Evolutionary conservation across 30 jellyfish, hydroid and myxozoan species (phyloP).

Genomic region (Hydractinia echinata): DNA sequence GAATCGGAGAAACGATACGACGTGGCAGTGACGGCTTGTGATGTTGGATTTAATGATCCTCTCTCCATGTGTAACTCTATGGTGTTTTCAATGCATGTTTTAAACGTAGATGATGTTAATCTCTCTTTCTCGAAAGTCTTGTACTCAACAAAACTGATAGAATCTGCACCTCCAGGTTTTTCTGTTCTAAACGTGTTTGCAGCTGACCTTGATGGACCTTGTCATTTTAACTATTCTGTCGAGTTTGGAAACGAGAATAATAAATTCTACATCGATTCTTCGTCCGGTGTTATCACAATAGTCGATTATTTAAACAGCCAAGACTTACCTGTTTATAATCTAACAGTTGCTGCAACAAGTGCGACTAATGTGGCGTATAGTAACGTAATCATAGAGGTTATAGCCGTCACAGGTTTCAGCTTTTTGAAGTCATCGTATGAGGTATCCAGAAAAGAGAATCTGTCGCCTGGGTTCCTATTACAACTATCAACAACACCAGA

Average conservation of each 20-base stretch:
- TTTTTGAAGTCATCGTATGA: not conserved
- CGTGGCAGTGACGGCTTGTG: not conserved
- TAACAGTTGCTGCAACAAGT: not conserved
- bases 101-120: slow-evolving; percentile 6
- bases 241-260: not conserved
- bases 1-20: not conserved
- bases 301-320: not conserved
- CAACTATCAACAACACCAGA: slow-evolving; percentile 1
- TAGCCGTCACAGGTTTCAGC: not conserved
- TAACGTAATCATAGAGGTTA: not conserved
- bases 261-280: not conserved
- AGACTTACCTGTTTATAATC: not conserved
- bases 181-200: not conserved
- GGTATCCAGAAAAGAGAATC: slow-evolving; percentile 37
- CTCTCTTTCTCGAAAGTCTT: not conserved
- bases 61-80: not conserved
- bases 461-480: slow-evolving; percentile 25
- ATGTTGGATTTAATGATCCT: not conserved
- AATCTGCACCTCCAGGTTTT: not conserved
- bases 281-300: not conserved
- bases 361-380: not conserved
- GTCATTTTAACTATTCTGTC: not conserved
- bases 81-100: not conserved
- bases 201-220: slow-evolving; percentile 20
- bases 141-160: not conserved